Base-by-base conservation (phyloP, 2,113 vertebrate genomes). In the Gymnogyps californianus region DNA sequence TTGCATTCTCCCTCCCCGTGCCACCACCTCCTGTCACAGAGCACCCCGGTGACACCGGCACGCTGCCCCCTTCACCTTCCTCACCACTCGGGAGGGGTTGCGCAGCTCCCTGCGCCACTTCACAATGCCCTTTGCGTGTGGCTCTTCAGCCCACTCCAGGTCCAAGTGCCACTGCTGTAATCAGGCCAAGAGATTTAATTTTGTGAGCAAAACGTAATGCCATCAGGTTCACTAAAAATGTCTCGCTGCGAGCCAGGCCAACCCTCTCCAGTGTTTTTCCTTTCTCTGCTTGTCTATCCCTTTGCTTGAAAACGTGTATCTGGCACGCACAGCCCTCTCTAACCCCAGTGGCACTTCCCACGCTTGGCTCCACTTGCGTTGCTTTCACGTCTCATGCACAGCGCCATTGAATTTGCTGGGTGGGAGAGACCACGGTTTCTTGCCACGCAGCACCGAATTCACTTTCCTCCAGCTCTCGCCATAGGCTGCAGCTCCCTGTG, bases 121-220 rank as follows among this genome's bases (percentile, higher is more conserved):
- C 88, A 19, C 49, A 21, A 38, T 0, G 2, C 38, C 47, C 62
- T 16, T n/a, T 44, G 34, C 2, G 0, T 29, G 61, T 1, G 0
- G 67, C 71, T 54, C 32, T 46, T 49, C 80, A 80, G 58, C 47
- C 38, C 77, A 7, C 62, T 51, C 62, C 58, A 72, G 54, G 25
- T 16, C 71, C 0, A 1, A 79, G 83, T 1, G 6, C 34, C 10
- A 16, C 80, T 22, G 58, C 59, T 83, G 71, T 84, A 71, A 80
- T 86, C 83, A 93, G 72, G 32, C 71, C 54, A 69, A 67, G 83
- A 87, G 81, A 36, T 80, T 93, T 87, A 69, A 69, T 94, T 91
- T n/a, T 36, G 38, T 26, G 65, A 89, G 38, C 46, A 36, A 59
- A 89, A 59, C 0, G 1, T 52, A 24, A 46, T 32, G 80, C 8